Percentiles rank a stretch among this genome's conserved stretches.
Evolutionary conservation across 1,140 invertebrate genomes (phyloP).

Genomic region (Calosoma granatense): DNA sequence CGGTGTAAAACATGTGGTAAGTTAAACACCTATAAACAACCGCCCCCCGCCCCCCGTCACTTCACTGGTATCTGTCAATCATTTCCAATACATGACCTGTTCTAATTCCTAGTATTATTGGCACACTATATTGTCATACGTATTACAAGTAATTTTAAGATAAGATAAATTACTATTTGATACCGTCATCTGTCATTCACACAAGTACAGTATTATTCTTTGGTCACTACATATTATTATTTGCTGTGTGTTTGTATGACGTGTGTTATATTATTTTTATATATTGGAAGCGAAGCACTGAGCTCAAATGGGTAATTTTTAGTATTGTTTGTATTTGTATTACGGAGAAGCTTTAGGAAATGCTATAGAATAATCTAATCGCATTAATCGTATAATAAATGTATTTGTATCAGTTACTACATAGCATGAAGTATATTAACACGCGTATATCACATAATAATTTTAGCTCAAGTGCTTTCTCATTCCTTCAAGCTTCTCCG

Average conservation of each 20-base stretch:
- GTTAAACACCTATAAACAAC: conserved; percentile 18
- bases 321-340: conserved; percentile 1
- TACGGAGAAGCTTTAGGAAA: background rate
- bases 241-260: conserved; percentile 7
- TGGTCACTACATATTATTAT: no score
- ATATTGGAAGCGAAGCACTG: background rate
- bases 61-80: conserved; percentile 8
- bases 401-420: no score
- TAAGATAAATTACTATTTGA: no score
- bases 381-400: no score
- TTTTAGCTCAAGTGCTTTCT: conserved; percentile 10
- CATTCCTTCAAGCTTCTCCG: conserved; percentile 28
- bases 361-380: no score
- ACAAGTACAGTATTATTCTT: conserved; percentile 16
- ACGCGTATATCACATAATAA: no score
- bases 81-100: no score
- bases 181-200: no score
- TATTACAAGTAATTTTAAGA: no score
- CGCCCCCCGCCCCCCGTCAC: background rate
- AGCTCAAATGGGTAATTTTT: conserved; percentile 11
- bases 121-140: no score
- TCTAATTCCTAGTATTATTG: no score
- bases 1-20: conserved; percentile 20
- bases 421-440: no score
- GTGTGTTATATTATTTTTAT: conserved; percentile 12